Conservation (phyloP, 2,797 vertebrate species). For the Chaunax sp. region DNA sequence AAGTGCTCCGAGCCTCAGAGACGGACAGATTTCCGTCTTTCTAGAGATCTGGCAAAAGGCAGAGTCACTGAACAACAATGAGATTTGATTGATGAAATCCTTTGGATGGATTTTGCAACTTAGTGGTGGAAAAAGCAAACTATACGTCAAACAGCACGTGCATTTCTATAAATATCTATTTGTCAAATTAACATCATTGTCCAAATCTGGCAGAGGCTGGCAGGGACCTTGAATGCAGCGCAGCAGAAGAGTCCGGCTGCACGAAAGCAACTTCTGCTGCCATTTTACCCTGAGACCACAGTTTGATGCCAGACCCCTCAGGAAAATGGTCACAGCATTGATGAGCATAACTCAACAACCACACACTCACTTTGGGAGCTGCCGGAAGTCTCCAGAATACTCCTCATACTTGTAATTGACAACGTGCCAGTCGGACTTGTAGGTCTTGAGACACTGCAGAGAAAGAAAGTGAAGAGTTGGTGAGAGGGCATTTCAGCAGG, state of each 20-base stretch:
- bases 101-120: not conserved
- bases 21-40: slow-evolving; percentile 59
- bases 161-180: no score
- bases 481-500: slow-evolving; percentile 21
- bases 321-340: slow-evolving; percentile 4
- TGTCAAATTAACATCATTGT: no score
- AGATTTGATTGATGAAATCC: slow-evolving; percentile 13
- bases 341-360: not conserved
- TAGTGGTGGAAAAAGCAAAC: not conserved
- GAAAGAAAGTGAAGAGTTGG: slow-evolving; percentile 22
- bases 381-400: slow-evolving; percentile 97
- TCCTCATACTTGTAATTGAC: slow-evolving; percentile 97
- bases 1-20: slow-evolving; percentile 18
- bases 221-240: not conserved
- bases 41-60: slow-evolving; percentile 42
- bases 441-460: slow-evolving; percentile 96
- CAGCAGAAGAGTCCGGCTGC: no score
- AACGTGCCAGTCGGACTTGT: slow-evolving; percentile 97
- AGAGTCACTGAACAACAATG: slow-evolving; percentile 24
- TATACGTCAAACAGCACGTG: not conserved
- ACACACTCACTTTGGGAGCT: slow-evolving; percentile 92
- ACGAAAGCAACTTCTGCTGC: not conserved
- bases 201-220: no score
- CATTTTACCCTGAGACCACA: not conserved
- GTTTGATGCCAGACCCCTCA: slow-evolving; percentile 1